Percentiles rank a stretch among this genome's conserved stretches.
Evolutionary conservation across 2,113 vertebrate genomes (phyloP).

Genomic region (Myotis davidii): DNA sequence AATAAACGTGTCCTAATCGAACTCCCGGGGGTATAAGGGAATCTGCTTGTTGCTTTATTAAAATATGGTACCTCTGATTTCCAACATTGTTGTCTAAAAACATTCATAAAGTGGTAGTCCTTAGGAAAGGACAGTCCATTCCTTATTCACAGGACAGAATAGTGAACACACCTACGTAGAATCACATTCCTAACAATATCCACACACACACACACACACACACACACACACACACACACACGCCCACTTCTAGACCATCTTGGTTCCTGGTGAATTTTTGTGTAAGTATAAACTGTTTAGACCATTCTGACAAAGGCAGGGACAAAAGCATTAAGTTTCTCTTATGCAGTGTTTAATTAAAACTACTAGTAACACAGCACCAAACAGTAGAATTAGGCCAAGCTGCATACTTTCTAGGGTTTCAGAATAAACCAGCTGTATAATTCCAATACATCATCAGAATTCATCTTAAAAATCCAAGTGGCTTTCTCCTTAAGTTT

Average conservation of each 20-base stretch:
- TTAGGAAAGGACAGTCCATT: fast-evolving
- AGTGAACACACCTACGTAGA: neutral
- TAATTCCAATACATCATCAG: neutral
- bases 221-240: too few species aligned
- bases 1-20: neutral
- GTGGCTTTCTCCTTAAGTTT: neutral
- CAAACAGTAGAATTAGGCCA: neutral
- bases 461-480: neutral
- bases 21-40: neutral
- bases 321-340: neutral
- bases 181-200: neutral
- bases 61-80: neutral
- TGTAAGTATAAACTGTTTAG: neutral
- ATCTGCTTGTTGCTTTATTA: neutral
- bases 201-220: too few species aligned
- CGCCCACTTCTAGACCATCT: neutral
- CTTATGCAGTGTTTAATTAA: neutral
- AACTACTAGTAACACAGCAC: neutral
- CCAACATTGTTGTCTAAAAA: neutral
- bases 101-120: neutral
- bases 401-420: neutral
- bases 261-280: neutral
- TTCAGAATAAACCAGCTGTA: neutral
- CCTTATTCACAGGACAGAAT: neutral
- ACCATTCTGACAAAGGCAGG: neutral